Evolutionary conservation across 1,140 invertebrate genomes (phyloP).

Genomic region (Pissodes strobi): DNA sequence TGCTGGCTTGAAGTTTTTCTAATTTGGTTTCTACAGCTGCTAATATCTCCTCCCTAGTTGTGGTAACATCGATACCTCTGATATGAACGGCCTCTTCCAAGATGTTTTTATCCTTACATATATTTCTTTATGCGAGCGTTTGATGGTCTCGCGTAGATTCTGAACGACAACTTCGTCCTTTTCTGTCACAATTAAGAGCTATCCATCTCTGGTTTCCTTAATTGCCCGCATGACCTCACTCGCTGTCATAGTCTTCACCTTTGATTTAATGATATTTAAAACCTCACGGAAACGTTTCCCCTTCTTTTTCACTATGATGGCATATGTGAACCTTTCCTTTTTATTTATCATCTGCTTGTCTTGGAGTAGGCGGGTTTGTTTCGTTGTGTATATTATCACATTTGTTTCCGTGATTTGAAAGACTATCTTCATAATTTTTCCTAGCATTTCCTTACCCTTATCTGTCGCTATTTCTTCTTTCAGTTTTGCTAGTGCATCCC

Average conservation of each 20-base stretch:
- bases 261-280: neutral
- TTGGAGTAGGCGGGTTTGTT: neutral
- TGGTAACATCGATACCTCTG: slow-evolving; percentile 11
- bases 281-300: neutral
- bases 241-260: neutral
- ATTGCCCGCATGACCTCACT: neutral
- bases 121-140: neutral
- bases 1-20: no score
- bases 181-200: no score
- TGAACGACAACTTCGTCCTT: neutral
- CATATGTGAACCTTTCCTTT: neutral
- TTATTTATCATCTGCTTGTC: neutral
- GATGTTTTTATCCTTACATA: neutral
- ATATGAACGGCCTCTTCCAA: neutral
- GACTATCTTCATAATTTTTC: slow-evolving; percentile 17
- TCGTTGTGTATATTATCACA: no score
- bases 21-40: no score
- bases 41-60: slow-evolving; percentile 6
- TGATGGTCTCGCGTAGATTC: neutral
- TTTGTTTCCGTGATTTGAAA: neutral
- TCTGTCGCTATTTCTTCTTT: no score
- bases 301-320: neutral
- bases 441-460: neutral
- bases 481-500: neutral
- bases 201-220: neutral